Evolutionary conservation across 2,888 invertebrate species (phyloP).

Genomic region (Lithophane ornitopus): DNA sequence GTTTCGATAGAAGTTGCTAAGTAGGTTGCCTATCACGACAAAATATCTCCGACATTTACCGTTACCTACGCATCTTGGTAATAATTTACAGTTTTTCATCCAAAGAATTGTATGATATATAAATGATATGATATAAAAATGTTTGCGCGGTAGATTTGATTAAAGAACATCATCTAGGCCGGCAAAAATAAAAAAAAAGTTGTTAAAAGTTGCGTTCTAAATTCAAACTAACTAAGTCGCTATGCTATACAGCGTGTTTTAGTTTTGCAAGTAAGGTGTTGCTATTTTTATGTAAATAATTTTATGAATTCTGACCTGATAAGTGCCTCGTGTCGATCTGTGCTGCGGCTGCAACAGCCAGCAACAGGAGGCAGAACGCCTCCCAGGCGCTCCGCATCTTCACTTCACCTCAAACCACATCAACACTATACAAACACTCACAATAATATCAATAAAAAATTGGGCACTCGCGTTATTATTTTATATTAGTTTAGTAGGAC

Average conservation of each 20-base stretch:
- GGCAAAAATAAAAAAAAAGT: not conserved
- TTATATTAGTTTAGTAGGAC: conserved; percentile 65
- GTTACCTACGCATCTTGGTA: conserved; percentile 44
- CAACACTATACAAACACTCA: conserved; percentile 83
- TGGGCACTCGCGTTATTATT: conserved; percentile 69
- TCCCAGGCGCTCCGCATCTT: conserved; percentile 87
- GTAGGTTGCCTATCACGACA: conserved; percentile 58
- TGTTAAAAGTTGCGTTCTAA: conserved; percentile 22
- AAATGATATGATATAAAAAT: no score
- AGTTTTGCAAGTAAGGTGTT: not conserved
- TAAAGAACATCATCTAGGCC: not conserved
- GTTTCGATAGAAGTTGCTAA: conserved; percentile 51
- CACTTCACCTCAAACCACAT: conserved; percentile 85
- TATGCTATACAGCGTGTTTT: not conserved
- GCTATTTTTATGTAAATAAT: not conserved
- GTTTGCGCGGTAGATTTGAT: not conserved
- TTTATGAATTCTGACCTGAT: conserved; percentile 80
- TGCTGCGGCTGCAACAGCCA: conserved; percentile 81
- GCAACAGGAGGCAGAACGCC: conserved; percentile 86
- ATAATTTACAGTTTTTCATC: conserved; percentile 16
- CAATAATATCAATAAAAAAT: conserved; percentile 70
- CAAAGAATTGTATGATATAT: conserved; percentile 6
- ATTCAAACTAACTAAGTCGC: conserved; percentile 25
- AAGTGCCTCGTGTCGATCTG: conserved; percentile 86
- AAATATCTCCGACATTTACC: conserved; percentile 52